Base-by-base conservation (phyloP, 2,797 vertebrate genomes). In the Leucoraja ocellata region DNA sequence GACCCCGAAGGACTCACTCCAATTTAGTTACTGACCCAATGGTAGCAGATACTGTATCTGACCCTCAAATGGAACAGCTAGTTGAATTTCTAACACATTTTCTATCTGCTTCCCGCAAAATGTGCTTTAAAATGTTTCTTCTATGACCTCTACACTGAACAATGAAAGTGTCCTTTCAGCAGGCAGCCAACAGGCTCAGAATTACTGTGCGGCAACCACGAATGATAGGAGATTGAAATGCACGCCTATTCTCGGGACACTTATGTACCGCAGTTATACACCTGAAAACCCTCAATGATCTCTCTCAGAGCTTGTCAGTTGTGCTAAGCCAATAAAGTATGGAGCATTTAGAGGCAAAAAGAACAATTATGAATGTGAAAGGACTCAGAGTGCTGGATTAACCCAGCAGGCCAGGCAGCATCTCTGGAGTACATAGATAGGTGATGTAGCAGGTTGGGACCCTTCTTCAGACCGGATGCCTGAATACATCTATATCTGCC, bases 11-110 rank as follows among this genome's bases (percentile, higher is more conserved):
- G 84, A 88, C 32, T 21, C 61, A 65, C 83, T 86, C 84, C 84
- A 88, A 88, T 88, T 68, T 88, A 68, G n/a, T 88, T 65, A 65
- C n/a, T 88, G 84, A 88, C 84, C 84, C 65, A 32, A 16, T 63
- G 68, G 63, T 18, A 88, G 84, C 84, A 28, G 84, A 68, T 65
- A 46, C 2, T 0, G 46, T 4, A 65, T 65, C 14, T 88, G 63
- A 88, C 84, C 63, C 63, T 88, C 84, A 88, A 88, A 68, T 36
- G 63, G 84, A 88, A 68, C n/a, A 88, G 61, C 63, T 32, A n/a
- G 28, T n/a, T 63, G 28, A 63, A 88, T 88, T 88, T 88, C 63
- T 36, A 88, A 68, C 61, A 88, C 84, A n/a, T 58, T 61, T 58
- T 88, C 84, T n/a, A 88, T 88, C 84, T 88, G 61, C n/a, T 68